A percentile compares a stretch with the other conserved stretches of the same genome.
These are phyloP conservation scores for Dasypogon diadema DNA, from an alignment of 2,888 invertebrate genomes.

Conservation along the genomic window DNA sequence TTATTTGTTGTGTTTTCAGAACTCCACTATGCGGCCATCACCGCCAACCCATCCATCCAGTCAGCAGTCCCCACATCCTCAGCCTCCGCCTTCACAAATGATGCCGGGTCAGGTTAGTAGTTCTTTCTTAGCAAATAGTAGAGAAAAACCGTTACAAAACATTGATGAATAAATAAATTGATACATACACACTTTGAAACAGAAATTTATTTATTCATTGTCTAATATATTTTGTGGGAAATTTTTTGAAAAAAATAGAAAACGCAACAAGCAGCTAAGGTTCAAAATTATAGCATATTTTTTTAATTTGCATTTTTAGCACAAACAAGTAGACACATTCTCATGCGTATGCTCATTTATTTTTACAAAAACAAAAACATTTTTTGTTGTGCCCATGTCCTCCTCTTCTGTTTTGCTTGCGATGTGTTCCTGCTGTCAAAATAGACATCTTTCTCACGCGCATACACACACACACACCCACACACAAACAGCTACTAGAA, in stretches of 20 bases:
- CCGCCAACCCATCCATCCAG: slow-evolving; percentile 90
- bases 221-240: slow-evolving; percentile 24
- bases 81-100: slow-evolving; percentile 86
- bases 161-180: slow-evolving; percentile 12
- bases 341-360: too few relatives aligned
- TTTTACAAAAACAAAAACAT: too few relatives aligned
- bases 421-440: too few relatives aligned
- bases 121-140: slow-evolving; percentile 12
- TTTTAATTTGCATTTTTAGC: too few relatives aligned
- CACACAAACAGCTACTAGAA: too few relatives aligned
- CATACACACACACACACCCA: too few relatives aligned
- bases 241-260: background rate
- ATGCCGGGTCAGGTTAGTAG: slow-evolving; percentile 77
- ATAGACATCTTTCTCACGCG: too few relatives aligned
- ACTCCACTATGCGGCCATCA: slow-evolving; percentile 85
- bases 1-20: slow-evolving; percentile 70
- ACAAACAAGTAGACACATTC: too few relatives aligned
- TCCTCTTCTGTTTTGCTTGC: too few relatives aligned
- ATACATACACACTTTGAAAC: slow-evolving; percentile 19
- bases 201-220: slow-evolving; percentile 42
- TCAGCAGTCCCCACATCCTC: slow-evolving; percentile 90
- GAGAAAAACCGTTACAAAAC: slow-evolving; percentile 1
- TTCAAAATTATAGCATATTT: too few relatives aligned
- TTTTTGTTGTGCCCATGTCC: too few relatives aligned
- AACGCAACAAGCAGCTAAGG: too few relatives aligned